Base-by-base conservation (phyloP, 1,140 invertebrate genomes). In the Brevipalpus yothersi region DNA sequence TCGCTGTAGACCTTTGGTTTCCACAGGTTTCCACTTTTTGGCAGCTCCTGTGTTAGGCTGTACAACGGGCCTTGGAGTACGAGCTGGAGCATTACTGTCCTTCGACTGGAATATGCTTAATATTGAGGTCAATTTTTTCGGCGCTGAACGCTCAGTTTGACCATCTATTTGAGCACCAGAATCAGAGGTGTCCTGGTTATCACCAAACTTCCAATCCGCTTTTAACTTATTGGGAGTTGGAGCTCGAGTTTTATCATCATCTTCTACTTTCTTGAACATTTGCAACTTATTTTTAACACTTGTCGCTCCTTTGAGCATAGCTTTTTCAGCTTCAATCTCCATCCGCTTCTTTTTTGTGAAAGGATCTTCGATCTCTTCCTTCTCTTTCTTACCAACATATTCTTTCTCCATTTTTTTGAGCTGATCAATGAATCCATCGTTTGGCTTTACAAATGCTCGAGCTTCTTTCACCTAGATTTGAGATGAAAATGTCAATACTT, bases 401-500 rank as follows among this genome's bases (percentile, higher is more conserved):
- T 68, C 61, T 54, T 63, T 61, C 54, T 72, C 69, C 58, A 64
- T 70, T 39, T 65, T 60, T 53, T 71, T 70, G 21, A 85, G 69
- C 70, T 86, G 83, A 62, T 73, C 75, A 59, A 77, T 70, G 74
- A 90, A 90, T 11, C 86, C 86, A 55, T 73, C 75, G 72, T 89
- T 90, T 49, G 86, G 86, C 67, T 77, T 78, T 62, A 84, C 79
- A 65, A 76, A 78, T 53, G 75, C 74, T 63, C 84, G 72, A 61
- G 74, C 75, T 39, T 60, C 66, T 72, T 84, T 84, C 1, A 88
- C 78, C 64, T 76, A 69, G 2, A 47, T 23, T 56, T n/a, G 4
- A 4, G 41, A 58, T 8, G 42, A 31, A 31, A 5, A 54, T 4
- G 13, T 15, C 9, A 13, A 13, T 39, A 4, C n/a, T n/a, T n/a